Percentiles rank a stretch among this genome's conserved stretches.
Evolutionary conservation across 1,140 invertebrate genomes (phyloP).

Genomic region (Achroia grisella): DNA sequence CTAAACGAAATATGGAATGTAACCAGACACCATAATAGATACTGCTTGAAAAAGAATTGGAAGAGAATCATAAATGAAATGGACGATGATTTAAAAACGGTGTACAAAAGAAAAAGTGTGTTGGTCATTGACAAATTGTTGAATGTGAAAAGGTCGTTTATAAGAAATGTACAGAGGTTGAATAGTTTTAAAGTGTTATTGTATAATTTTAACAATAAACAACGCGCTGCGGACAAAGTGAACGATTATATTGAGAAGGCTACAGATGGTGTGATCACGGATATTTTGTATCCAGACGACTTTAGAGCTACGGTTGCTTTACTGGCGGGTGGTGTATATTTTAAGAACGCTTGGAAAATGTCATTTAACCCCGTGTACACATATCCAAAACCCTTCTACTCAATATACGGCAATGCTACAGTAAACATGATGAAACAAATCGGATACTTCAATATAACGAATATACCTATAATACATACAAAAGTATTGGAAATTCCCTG

Average conservation of each 20-base stretch:
- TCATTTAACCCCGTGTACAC: constrained; percentile 77
- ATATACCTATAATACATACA: constrained; percentile 63
- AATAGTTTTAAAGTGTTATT: constrained; percentile 30
- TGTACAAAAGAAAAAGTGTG: constrained; percentile 27
- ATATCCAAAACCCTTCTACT: constrained; percentile 51
- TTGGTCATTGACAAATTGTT: constrained; percentile 38
- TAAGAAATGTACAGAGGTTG: constrained; percentile 19
- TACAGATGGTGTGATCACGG: constrained; percentile 24
- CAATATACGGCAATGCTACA: constrained; percentile 36
- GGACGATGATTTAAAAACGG: constrained; percentile 20
- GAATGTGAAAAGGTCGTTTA: constrained; percentile 31
- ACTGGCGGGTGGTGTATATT: constrained; percentile 81
- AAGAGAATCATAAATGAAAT: constrained; percentile 29
- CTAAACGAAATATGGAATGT: constrained; percentile 51
- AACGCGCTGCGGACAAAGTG: constrained; percentile 18
- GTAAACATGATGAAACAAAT: constrained; percentile 70
- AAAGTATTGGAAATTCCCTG: constrained; percentile 80
- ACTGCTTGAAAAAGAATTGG: constrained; percentile 39
- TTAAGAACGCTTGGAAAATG: constrained; percentile 80
- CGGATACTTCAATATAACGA: constrained; percentile 44
- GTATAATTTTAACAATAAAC: constrained; percentile 29
- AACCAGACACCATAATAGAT: constrained; percentile 43
- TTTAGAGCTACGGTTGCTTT: constrained; percentile 75
- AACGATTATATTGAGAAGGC: constrained; percentile 29
- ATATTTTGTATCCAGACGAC: constrained; percentile 41